A percentile compares a stretch with the other conserved stretches of the same genome.
These are phyloP conservation scores for Habroteleia sp. DNA, from an alignment of 2,888 invertebrate species.

Conservation along the genomic window DNA sequence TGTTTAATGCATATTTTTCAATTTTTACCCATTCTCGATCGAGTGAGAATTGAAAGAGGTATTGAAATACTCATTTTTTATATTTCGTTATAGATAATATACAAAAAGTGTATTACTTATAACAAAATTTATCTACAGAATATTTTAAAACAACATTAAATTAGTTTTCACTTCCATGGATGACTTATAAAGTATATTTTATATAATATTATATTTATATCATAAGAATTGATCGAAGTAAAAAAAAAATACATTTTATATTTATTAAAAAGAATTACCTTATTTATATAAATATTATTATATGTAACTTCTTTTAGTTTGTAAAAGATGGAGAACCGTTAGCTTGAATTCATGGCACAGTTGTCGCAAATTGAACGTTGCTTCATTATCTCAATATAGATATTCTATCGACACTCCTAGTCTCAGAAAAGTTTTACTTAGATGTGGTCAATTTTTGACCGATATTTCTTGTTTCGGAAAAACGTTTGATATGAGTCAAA, in stretches of 20 bases:
- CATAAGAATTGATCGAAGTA: too few species aligned
- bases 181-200: too few species aligned
- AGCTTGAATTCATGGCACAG: constrained; percentile 82
- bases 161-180: too few species aligned
- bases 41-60: constrained; percentile 83
- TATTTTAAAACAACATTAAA: too few species aligned
- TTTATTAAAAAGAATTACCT: too few species aligned
- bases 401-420: constrained; percentile 66
- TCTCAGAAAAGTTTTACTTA: constrained; percentile 82
- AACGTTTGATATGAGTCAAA: constrained; percentile 82
- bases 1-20: constrained; percentile 83
- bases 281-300: too few species aligned
- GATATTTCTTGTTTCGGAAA: constrained; percentile 82
- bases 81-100: neutral
- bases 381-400: constrained; percentile 63
- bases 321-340: constrained; percentile 83
- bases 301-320: too few species aligned
- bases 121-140: neutral
- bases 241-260: too few species aligned
- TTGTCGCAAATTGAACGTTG: constrained; percentile 75
- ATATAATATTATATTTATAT: too few species aligned
- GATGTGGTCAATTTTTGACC: constrained; percentile 81
- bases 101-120: neutral
- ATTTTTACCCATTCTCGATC: constrained; percentile 82
- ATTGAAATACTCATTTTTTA: constrained; percentile 30